These are phyloP conservation scores for Melanotaenia trifasciata DNA, from an alignment of 2,797 vertebrate genomes.

Conservation along the genomic window DNA sequence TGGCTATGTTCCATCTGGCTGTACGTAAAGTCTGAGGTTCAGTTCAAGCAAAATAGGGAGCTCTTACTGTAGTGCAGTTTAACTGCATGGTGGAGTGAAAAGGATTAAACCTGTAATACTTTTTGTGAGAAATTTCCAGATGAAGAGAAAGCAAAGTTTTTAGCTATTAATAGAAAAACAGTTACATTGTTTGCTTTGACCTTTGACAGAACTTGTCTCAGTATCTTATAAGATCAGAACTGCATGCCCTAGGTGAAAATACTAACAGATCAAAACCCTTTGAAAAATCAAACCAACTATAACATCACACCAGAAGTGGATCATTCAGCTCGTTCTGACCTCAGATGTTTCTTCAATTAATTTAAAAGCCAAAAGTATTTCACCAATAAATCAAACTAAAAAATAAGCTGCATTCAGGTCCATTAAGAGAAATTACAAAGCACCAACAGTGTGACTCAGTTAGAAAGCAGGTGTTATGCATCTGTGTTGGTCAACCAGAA, in stretches of 20 bases:
- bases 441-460: neutral
- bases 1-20: neutral
- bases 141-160: neutral
- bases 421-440: constrained; percentile 6
- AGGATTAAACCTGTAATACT: neutral
- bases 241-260: neutral
- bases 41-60: neutral
- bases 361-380: constrained; percentile 2
- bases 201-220: neutral
- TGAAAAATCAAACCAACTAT: constrained; percentile 9
- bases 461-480: constrained; percentile 11
- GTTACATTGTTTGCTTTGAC: neutral
- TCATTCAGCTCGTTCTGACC: neutral
- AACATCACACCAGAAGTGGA: neutral
- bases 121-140: too few relatives aligned
- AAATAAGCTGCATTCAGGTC: neutral
- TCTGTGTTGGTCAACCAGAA: constrained; percentile 39
- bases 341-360: constrained; percentile 7
- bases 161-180: neutral
- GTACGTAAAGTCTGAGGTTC: too few relatives aligned
- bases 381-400: neutral
- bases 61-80: too few relatives aligned
- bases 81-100: too few relatives aligned
- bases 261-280: constrained; percentile 6
- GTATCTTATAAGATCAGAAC: neutral